Evolutionary conservation across 2,797 vertebrate genomes (phyloP), one percentile per base, ranked within the genome.

Genomic region (Hafferia zeledoni): DNA sequence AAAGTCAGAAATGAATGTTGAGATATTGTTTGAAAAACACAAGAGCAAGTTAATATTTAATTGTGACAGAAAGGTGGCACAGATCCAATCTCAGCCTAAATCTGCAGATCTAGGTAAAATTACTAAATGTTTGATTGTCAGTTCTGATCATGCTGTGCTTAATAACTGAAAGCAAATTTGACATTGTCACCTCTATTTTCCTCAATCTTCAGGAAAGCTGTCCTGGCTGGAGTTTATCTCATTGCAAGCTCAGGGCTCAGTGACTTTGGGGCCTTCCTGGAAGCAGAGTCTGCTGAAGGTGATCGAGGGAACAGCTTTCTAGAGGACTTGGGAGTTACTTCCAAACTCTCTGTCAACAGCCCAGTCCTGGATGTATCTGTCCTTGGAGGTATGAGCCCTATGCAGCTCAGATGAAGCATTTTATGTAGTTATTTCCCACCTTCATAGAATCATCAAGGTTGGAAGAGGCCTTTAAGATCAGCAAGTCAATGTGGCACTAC

Each of bases 301-400:
- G 3, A 5, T 12, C 33, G 4, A 1, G 2, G 8, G 28, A 27
- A 8, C 8, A 10, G 2, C 37, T 10, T 27, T 47, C 55, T 33
- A 7, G 25, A 23, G 24, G 25, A 20, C 5, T 44, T n/a, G 11
- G 49, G 17, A 46, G 31, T 59, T 53, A 12, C 59, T 25, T 11
- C 39, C 59, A 24, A n/a, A 33, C 16, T 57, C 13, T 0, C 47
- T 4, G 9, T 16, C 49, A 49, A 1, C 67, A 75, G 2, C 25
- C 16, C 19, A 0, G 12, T 5, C 25, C 35, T 14, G 25, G 9
- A 9, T 9, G 4, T 7, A 4, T 10, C 49, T 2, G 5, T 31
- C 49, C 68, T 44, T 46, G n/a, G 33, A 56, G 25, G 3, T 5
- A 3, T 0, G 10, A 82, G 43, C 4, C 5, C 70, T 44, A 2